Conservation (phyloP, 2,888 invertebrate genomes). For the Meteorus colon region DNA sequence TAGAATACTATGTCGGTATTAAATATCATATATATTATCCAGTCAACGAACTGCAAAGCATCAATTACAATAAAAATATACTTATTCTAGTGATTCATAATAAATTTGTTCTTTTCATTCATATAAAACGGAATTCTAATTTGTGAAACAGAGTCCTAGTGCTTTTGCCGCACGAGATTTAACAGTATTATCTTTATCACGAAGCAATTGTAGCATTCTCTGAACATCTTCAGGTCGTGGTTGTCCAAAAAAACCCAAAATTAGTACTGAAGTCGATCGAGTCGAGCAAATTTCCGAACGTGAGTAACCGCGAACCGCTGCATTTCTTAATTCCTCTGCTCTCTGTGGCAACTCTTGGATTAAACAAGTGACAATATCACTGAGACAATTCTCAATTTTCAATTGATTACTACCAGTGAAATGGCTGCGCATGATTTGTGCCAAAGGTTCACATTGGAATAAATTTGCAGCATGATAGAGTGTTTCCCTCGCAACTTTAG, state of each 20-base stretch:
- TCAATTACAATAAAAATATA: slow-evolving; percentile 14
- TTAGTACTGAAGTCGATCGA: slow-evolving; percentile 64
- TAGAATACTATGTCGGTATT: slow-evolving; percentile 13
- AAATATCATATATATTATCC: slow-evolving; percentile 17
- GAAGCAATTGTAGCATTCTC: slow-evolving; percentile 65
- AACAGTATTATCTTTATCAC: slow-evolving; percentile 62
- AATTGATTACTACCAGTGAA: slow-evolving; percentile 54
- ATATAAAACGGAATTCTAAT: slow-evolving; percentile 30
- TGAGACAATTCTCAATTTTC: slow-evolving; percentile 59
- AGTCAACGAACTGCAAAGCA: neutral
- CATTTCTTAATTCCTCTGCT: slow-evolving; percentile 66
- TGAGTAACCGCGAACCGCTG: slow-evolving; percentile 67
- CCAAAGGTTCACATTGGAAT: slow-evolving; percentile 58
- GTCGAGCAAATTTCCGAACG: slow-evolving; percentile 63
- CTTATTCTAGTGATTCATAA: neutral
- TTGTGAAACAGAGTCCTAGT: slow-evolving; percentile 60
- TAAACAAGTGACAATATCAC: slow-evolving; percentile 60
- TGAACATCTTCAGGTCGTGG: slow-evolving; percentile 66
- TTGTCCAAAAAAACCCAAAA: slow-evolving; percentile 64
- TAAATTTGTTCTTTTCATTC: slow-evolving; percentile 9
- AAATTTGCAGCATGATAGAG: slow-evolving; percentile 59
- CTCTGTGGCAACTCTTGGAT: slow-evolving; percentile 61
- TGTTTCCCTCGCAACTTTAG: slow-evolving; percentile 61
- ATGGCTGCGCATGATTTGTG: slow-evolving; percentile 56
- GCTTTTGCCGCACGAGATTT: slow-evolving; percentile 65